Evolutionary conservation across 2,888 invertebrate genomes (phyloP).

Genomic region (Eupithecia subfuscata): DNA sequence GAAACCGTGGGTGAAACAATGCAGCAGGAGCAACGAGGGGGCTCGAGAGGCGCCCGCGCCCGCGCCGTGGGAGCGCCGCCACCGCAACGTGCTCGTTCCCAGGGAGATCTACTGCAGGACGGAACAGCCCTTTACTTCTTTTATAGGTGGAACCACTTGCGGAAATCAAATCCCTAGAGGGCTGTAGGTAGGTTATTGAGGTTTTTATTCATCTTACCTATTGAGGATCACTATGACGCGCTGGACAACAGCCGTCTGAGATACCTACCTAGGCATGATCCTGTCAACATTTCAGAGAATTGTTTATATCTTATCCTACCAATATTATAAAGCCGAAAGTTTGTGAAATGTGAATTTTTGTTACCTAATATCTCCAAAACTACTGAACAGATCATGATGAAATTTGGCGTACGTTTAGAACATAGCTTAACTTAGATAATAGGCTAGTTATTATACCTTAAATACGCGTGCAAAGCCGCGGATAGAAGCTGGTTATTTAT

Average conservation of each 20-base stretch:
- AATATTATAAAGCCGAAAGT: too few species aligned
- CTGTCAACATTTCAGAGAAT: background rate
- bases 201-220: background rate
- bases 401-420: too few species aligned
- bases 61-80: background rate
- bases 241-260: background rate
- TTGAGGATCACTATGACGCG: background rate
- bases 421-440: too few species aligned
- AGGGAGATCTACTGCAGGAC: background rate
- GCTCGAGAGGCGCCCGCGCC: conserved; percentile 14
- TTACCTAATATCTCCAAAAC: too few species aligned
- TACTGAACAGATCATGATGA: too few species aligned
- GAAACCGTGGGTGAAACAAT: conserved; percentile 25
- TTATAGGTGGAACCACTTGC: background rate
- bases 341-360: too few species aligned
- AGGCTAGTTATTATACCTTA: too few species aligned
- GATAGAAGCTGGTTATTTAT: too few species aligned
- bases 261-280: background rate
- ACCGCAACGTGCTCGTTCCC: conserved; percentile 11
- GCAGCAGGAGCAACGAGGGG: conserved; percentile 19
- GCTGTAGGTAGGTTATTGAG: background rate
- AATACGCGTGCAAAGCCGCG: too few species aligned
- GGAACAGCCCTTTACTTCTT: background rate
- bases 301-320: too few species aligned
- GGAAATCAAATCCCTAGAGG: background rate